These are phyloP conservation scores for Unio pictorum DNA, from an alignment of 2,888 invertebrate genomes.

Conservation along the genomic window DNA sequence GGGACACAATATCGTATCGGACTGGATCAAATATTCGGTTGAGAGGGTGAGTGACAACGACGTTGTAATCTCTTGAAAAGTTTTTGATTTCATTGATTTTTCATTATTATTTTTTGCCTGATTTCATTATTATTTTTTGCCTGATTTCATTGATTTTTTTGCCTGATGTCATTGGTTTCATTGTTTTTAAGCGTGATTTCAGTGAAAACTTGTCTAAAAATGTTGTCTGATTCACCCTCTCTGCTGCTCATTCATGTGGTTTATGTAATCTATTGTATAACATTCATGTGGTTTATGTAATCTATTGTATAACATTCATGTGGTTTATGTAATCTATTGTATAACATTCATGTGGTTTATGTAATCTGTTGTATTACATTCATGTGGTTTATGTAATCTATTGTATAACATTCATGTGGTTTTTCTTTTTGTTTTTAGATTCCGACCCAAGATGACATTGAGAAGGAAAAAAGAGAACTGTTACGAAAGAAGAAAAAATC, in stretches of 20 bases:
- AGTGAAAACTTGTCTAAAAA: no score
- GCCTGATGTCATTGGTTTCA: no score
- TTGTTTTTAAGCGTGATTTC: no score
- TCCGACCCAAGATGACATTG: slow-evolving; percentile 29
- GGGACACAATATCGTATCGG: no score
- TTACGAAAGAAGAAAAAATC: slow-evolving; percentile 19
- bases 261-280: background rate
- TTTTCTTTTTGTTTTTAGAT: slow-evolving; percentile 15
- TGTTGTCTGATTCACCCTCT: no score
- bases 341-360: slow-evolving; percentile 1
- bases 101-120: no score
- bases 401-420: background rate
- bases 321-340: background rate
- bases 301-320: background rate
- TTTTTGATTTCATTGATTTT: no score
- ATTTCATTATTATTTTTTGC: no score
- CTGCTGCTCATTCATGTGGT: slow-evolving; percentile 2
- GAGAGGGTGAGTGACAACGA: no score
- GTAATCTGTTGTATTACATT: background rate
- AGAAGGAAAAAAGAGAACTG: slow-evolving; percentile 16
- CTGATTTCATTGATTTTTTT: no score
- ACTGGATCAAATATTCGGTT: no score
- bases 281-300: background rate
- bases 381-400: background rate
- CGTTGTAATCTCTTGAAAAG: no score